A percentile compares a stretch with the other conserved stretches of the same genome.
These are phyloP conservation scores for Amiota communis DNA, from an alignment of 2,888 invertebrate genomes.

Conservation along the genomic window DNA sequence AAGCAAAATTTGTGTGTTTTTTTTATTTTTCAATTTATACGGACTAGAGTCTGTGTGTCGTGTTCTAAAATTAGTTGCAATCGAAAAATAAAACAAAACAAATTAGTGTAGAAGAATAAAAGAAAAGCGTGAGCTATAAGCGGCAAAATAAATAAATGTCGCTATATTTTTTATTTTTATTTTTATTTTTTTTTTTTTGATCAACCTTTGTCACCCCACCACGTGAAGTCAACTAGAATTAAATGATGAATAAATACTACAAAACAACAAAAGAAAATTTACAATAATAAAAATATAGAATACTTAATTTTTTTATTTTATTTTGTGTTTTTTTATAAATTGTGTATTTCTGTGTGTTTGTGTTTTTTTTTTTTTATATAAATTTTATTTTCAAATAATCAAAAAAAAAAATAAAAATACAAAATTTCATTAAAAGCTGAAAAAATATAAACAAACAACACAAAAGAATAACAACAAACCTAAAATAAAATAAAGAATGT, in stretches of 20 bases:
- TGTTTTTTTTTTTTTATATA: conserved; percentile 50
- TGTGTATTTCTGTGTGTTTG: conserved; percentile 46
- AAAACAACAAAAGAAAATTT: not conserved
- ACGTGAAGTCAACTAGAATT: conserved; percentile 14
- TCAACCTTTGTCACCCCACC: conserved; percentile 38
- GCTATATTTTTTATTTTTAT: conserved; percentile 3
- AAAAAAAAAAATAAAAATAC: conserved; percentile 7
- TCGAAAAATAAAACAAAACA: conserved; percentile 3
- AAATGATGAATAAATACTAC: not conserved
- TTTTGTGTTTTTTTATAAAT: conserved; percentile 43
- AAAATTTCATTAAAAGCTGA: not conserved
- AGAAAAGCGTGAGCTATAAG: conserved; percentile 44
- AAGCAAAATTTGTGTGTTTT: not conserved
- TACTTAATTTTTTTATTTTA: too few relatives aligned
- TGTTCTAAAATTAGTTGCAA: conserved; percentile 60
- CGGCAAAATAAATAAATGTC: conserved; percentile 49
- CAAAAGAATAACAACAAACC: not conserved
- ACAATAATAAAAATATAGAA: not conserved
- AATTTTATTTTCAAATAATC: conserved; percentile 34
- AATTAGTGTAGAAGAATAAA: not conserved
- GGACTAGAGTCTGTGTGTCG: conserved; percentile 24
- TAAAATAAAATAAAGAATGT: conserved; percentile 11
- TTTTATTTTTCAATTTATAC: not conserved
- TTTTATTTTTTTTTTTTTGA: too few relatives aligned
- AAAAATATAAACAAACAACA: too few relatives aligned